Base-by-base conservation (phyloP, 2,888 invertebrate species). In the Venusia cambrica region DNA sequence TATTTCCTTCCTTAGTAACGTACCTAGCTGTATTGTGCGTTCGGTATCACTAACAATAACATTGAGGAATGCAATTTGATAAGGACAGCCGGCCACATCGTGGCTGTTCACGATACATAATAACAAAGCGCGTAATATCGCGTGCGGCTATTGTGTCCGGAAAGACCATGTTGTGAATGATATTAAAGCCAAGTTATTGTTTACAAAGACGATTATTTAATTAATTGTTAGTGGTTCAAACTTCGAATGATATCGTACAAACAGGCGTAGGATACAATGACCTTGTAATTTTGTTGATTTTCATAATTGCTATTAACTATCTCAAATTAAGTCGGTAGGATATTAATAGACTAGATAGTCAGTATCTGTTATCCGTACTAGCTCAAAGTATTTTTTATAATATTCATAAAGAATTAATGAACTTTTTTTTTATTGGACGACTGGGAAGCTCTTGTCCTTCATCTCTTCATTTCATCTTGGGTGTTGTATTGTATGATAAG, bases 51-150 rank as follows among this genome's bases (percentile, higher is more conserved):
- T 38, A 32, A 45, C 47, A 38, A 48, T 55, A 46, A 48, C 36
- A 49, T 53, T 48, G 48, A 52, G 48, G 53, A 69, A 72, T 71
- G 65, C 56, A 60, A 59, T 60, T 49, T 62, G 74, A 76, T 78
- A 77, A 75, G 62, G 59, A 59, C 62, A 60, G 63, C 60, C 65
- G 55, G 54, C 54, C 43, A 50, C 52, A 61, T 62, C 67, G 63
- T 67, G 48, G 47, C 51, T 51, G 50, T 64, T 71, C 61, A 69
- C 66, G 48, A 54, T 44, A 45, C 40, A 48, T 57, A 57, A 58
- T 57, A 61, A 61, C 60, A 57, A 58, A 56, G 51, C 45, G 46
- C 47, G 40, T 57, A 51, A 44, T 58, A 60, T 59, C 48, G 58
- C 44, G 43, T 38, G 44, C 22, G 43, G 47, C 53, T 48, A 66